Base-by-base conservation (phyloP, 2,797 vertebrate genomes). In the Alca torda region DNA sequence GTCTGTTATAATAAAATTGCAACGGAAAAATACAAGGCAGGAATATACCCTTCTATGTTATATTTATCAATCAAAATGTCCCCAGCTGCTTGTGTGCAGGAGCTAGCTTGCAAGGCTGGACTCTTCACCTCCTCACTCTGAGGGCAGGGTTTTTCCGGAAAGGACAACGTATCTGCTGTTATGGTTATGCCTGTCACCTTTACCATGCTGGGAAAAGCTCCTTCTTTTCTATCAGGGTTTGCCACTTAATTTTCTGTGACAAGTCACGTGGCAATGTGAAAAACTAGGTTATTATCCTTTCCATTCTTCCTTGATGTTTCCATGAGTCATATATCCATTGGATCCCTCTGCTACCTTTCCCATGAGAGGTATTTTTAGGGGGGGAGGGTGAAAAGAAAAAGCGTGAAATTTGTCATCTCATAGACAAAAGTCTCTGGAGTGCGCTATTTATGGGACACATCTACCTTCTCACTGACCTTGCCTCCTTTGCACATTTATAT, bases 401-500 rank as follows among this genome's bases (percentile, higher is more conserved):
- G 26, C 30, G 18, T 83, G 74, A 93, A 57, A 89, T 92, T 84
- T 93, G 28, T 90, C 74, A 82, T 70, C 53, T 79, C 11, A 3
- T 4, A 68, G 53, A 74, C 28, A 80, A 87, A 93, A 90, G 83
- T 37, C 74, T 91, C 64, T 54, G 35, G 63, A 93, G 69, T 51
- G 33, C 6, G 6, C 69, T 94, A 65, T 93, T 92, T 91, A 91
- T 87, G 59, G 90, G 74, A 46, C 39, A 89, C 15, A 78, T 79
- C 79, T 89, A 91, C 83, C 64, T 90, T 85, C 89, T 80, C 75
- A 69, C 50, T 96, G 87, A 93, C 94, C 95, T 94, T 95, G 86
- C 64, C 35, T 89, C 67, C 78, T 75, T 82, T 83, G 53, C 35
- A 91, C 68, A 51, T 87, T 76, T 70, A 85, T 94, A 85, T 64